Evolutionary conservation across 2,888 invertebrate species (phyloP), one percentile per base, ranked within the genome.

Genomic region (Pelosia muscerda): DNA sequence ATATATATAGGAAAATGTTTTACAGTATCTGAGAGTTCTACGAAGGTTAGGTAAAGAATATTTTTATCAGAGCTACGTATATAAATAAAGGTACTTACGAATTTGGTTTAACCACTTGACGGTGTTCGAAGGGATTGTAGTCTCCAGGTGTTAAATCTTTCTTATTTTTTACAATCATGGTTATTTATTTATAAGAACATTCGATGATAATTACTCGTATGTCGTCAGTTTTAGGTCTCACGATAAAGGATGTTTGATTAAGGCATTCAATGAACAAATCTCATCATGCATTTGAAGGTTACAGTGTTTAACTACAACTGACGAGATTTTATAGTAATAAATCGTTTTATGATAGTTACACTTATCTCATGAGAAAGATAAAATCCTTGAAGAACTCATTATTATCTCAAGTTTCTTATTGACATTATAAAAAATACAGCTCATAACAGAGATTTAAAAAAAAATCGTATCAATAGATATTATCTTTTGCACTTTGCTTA

Each of bases 121-220:
- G 86, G 78, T 93, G 92, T 66, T 93, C 90, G 68, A 91, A 93
- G 0, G 94, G 94, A 73, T 93, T 88, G 72, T 94, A 94, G 1
- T 85, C 84, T 31, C 84, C 76, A 55, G 61, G 65, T 23, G 65
- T 62, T 38, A 69, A 60, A 25, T 69, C 64, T 69, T 75, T 73
- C 67, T 74, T 65, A 19, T 65, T 72, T 54, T 74, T 77, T 4
- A 67, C 68, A 59, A 66, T 63, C 77, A 81, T 81, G 31, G 22
- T 71, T 53, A 9, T 13, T 28, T 13, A 59, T 28, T 23, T 28
- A 56, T 11, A 25, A 1, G 10, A 28, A 1, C 13, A 62, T 62
- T 53, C 3, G 28, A 53, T 31, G 28, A 11, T 22, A 4, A 31
- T 28, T n/a, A 15, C 10, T 28, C 15, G n/a, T 34, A 6, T 9